Conservation (phyloP, 2,797 vertebrate species). For the Mus minutoides region DNA sequence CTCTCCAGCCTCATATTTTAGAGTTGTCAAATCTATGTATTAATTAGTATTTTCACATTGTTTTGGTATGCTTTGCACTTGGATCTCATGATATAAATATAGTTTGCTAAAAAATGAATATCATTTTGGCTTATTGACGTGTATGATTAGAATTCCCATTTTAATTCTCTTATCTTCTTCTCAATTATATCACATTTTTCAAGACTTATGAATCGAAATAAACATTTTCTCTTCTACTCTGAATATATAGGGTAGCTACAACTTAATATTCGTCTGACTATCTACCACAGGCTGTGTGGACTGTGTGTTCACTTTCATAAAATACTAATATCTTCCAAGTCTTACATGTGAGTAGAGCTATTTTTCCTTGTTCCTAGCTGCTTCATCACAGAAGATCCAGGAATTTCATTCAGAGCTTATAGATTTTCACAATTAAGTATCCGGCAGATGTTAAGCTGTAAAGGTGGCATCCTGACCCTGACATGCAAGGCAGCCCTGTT, state of each 20-base stretch:
- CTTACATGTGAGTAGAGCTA: neutral
- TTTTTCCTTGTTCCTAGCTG: conserved; percentile 53
- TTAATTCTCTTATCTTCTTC: neutral
- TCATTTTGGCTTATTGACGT: conserved; percentile 18
- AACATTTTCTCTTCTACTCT: conserved; percentile 46
- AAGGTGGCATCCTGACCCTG: neutral
- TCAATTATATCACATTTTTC: neutral
- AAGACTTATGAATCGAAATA: conserved; percentile 43
- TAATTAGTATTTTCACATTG: conserved; percentile 49
- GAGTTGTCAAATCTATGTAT: conserved; percentile 2
- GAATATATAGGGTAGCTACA: neutral
- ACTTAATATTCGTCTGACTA: neutral
- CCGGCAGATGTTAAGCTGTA: conserved; percentile 9
- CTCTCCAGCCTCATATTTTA: neutral
- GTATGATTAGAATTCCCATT: neutral
- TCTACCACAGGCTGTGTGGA: neutral
- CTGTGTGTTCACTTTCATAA: neutral
- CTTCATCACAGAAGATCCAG: neutral
- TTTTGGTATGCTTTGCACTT: neutral
- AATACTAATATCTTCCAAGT: conserved; percentile 12
- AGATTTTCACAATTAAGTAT: conserved; percentile 48
- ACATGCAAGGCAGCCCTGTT: neutral
- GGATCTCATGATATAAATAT: neutral
- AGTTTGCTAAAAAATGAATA: neutral
- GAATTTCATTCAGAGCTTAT: neutral